These are phyloP conservation scores for Drosophila buzzatii DNA, from an alignment of 2,888 invertebrate species.

Conservation along the genomic window DNA sequence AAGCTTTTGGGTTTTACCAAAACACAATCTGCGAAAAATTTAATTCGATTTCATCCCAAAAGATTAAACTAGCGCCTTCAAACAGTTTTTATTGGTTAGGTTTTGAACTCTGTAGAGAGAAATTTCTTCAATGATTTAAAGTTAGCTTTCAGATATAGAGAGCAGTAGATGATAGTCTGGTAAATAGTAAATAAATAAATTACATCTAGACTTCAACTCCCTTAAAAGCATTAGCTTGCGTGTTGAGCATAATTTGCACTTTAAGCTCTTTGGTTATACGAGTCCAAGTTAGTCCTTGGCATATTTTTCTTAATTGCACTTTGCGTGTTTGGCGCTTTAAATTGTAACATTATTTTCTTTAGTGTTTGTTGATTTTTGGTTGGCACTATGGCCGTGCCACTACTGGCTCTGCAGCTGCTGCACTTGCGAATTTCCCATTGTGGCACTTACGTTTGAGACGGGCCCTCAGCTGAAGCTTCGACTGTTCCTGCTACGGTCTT, in stretches of 20 bases:
- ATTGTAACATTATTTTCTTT: slow-evolving; percentile 22
- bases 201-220: not conserved
- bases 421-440: slow-evolving; percentile 40
- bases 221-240: not conserved
- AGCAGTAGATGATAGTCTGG: not conserved
- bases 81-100: not conserved
- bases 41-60: not conserved
- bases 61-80: not conserved
- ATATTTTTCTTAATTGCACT: not conserved
- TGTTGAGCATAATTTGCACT: slow-evolving; percentile 1
- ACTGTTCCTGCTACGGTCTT: slow-evolving; percentile 30
- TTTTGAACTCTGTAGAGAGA: not conserved
- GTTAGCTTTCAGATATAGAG: not conserved
- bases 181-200: not conserved
- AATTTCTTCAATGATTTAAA: not conserved
- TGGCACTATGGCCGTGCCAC: slow-evolving; percentile 28
- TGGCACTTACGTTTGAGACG: slow-evolving; percentile 34
- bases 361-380: slow-evolving; percentile 35
- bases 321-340: slow-evolving; percentile 24
- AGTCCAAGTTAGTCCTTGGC: slow-evolving; percentile 30
- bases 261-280: slow-evolving; percentile 3
- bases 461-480: slow-evolving; percentile 3
- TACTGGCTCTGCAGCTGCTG: slow-evolving; percentile 22
- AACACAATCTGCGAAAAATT: not conserved
- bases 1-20: slow-evolving; percentile 1